These are phyloP conservation scores for Plectrocnemia conspersa DNA, from an alignment of 1,140 invertebrate species.

Conservation along the genomic window DNA sequence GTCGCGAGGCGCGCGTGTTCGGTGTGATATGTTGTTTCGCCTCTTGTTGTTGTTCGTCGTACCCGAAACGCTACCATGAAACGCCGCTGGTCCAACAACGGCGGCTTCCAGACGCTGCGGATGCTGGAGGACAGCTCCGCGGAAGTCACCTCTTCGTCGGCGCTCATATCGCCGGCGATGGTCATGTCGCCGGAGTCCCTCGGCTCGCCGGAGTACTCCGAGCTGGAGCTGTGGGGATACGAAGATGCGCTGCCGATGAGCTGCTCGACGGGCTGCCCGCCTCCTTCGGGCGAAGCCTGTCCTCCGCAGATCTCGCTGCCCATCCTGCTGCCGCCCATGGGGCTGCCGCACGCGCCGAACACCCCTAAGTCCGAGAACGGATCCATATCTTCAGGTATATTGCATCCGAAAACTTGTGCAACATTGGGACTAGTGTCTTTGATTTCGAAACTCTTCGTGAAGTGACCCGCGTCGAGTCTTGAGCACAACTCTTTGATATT, in stretches of 20 bases:
- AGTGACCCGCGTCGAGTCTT: no score
- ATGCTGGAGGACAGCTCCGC: conserved; percentile 68
- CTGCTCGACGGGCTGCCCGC: conserved; percentile 43
- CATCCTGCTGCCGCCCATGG: conserved; percentile 50
- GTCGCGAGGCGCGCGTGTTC: not conserved
- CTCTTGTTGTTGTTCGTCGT: not conserved
- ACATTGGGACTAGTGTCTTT: no score
- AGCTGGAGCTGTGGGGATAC: conserved; percentile 76
- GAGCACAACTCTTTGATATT: no score
- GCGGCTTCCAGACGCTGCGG: conserved; percentile 57
- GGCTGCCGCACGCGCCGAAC: conserved; percentile 47
- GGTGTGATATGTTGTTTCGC: not conserved
- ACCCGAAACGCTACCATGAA: conserved; percentile 48
- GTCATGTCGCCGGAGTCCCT: conserved; percentile 66
- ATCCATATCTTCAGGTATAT: conserved; percentile 51
- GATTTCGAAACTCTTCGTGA: no score
- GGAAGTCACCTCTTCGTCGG: conserved; percentile 69
- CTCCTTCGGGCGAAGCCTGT: no score
- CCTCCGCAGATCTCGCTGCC: conserved; percentile 41
- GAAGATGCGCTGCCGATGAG: conserved; percentile 48
- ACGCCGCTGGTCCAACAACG: conserved; percentile 65
- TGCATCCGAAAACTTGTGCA: no score
- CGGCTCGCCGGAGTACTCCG: conserved; percentile 63
- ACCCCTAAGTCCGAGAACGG: conserved; percentile 52
- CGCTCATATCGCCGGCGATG: conserved; percentile 54